These are phyloP conservation scores for Hylomyscus alleni DNA, from an alignment of 2,797 vertebrate species.

Conservation along the genomic window DNA sequence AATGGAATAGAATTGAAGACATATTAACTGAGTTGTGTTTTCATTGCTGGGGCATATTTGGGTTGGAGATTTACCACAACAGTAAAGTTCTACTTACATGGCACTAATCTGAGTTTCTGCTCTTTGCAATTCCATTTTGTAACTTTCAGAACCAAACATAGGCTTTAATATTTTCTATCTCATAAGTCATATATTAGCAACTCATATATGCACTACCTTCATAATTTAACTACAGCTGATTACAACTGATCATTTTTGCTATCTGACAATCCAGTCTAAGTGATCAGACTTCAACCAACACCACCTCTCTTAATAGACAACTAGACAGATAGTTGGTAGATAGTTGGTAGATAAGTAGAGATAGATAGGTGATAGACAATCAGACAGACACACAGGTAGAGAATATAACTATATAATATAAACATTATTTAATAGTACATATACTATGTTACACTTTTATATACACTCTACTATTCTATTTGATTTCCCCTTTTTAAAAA, in stretches of 20 bases:
- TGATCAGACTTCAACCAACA: background rate
- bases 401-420: background rate
- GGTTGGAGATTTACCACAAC: too few species aligned
- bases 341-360: too few species aligned
- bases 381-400: too few species aligned
- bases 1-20: too few species aligned
- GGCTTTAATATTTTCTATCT: background rate
- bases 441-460: background rate
- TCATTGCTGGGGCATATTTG: too few species aligned
- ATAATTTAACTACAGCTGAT: background rate
- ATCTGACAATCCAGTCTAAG: background rate
- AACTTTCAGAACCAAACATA: background rate
- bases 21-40: too few species aligned
- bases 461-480: background rate
- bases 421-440: background rate
- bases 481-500: too few species aligned
- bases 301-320: background rate
- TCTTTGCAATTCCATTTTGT: background rate
- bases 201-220: background rate
- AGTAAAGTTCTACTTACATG: background rate
- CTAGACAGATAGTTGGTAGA: background rate
- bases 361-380: too few species aligned
- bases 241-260: background rate
- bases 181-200: background rate
- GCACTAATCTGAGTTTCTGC: background rate